Base-by-base conservation (phyloP, 2,113 vertebrate species). In the Athene cunicularia region DNA sequence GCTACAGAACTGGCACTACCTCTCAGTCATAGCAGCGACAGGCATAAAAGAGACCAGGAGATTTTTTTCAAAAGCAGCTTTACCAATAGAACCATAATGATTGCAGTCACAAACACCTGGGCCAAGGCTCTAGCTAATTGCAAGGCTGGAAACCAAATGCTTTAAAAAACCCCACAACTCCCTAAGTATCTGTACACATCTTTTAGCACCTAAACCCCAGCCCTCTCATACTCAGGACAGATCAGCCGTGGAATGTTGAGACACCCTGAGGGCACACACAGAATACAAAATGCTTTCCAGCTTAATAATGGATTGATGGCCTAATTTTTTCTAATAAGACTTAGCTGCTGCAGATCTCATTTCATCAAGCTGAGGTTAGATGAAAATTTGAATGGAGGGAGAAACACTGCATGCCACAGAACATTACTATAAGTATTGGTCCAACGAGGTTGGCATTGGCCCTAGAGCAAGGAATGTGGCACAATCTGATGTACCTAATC, bases 321-420 rank as follows among this genome's bases (percentile, higher is more conserved):
- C 95, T 95, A 89, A 96, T 97, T 96, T 87, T 93, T 97, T 76
- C 62, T 97, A 94, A 94, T 95, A 81, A 68, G 64, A 87, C 70
- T 94, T 95, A 94, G 91, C 86, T 96, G 96, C 82, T 90, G 79
- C 95, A 93, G 62, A 80, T 97, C 96, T 91, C 87, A 91, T 82
- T 90, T 81, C 82, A 94, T 96, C 94, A 95, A 79, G 24, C 39
- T 45, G 56, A 35, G 52, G 84, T 79, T 93, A 93, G 84, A 97
- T 27, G 73, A 91, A 95, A 84, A 97, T 95, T 66, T 84, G 80
- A 97, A 79, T 0, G 19, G 93, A 96, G 66, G 45, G 88, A 83
- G 76, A 92, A 95, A 81, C 86, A 87, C 0, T 88, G 86, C 70
- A 79, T 53, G 97, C 83, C 95, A 94, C 56, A 72, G 91, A 89